Conservation (phyloP, 2,888 invertebrate genomes). For the Perizoma affinitatum region DNA sequence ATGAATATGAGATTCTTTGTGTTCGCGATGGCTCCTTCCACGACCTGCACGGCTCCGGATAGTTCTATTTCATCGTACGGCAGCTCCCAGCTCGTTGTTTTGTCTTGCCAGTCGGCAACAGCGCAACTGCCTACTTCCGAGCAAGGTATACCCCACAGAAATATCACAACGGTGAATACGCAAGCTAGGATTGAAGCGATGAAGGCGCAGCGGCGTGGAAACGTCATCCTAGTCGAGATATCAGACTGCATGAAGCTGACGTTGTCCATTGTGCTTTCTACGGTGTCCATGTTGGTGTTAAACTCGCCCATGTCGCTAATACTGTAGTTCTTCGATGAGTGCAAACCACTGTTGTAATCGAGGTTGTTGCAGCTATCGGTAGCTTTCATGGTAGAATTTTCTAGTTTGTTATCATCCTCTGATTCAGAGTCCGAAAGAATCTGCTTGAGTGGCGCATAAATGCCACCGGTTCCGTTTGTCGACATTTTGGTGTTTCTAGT, state of each 20-base stretch:
- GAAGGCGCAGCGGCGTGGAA: constrained; percentile 87
- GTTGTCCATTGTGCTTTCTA: constrained; percentile 79
- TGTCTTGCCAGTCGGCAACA: constrained; percentile 79
- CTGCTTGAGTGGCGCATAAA: constrained; percentile 91
- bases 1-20: constrained; percentile 89
- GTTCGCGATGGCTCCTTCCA: constrained; percentile 85
- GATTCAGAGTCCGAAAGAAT: constrained; percentile 91
- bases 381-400: constrained; percentile 65
- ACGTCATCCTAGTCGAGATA: constrained; percentile 85
- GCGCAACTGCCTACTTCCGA: constrained; percentile 88
- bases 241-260: constrained; percentile 79
- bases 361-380: constrained; percentile 72
- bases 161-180: constrained; percentile 88
- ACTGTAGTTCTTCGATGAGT: constrained; percentile 74
- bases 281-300: constrained; percentile 73
- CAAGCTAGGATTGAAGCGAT: constrained; percentile 88
- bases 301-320: constrained; percentile 77
- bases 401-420: constrained; percentile 85
- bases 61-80: constrained; percentile 88
- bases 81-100: constrained; percentile 87
- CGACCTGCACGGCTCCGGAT: constrained; percentile 88
- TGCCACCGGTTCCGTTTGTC: constrained; percentile 75
- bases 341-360: constrained; percentile 75
- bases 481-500: constrained; percentile 56
- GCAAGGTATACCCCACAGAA: constrained; percentile 91